Evolutionary conservation across 2,797 vertebrate species (phyloP).

Genomic region (Gadopsis bispinosus): DNA sequence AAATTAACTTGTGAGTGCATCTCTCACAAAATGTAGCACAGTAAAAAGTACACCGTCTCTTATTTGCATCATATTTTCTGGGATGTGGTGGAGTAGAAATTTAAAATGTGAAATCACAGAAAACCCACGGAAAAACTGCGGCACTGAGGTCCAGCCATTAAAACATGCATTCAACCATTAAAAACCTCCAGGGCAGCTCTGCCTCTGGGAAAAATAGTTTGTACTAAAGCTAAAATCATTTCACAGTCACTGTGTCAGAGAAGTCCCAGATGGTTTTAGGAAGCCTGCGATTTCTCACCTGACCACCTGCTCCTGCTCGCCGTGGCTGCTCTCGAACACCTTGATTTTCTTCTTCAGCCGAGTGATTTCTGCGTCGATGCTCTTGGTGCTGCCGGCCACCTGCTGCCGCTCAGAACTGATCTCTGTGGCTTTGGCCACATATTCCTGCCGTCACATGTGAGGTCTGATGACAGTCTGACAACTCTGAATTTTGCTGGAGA

Average conservation of each 20-base stretch:
- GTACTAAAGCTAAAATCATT: background rate
- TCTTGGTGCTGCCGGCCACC: conserved; percentile 64
- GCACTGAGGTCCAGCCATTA: background rate
- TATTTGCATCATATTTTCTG: background rate
- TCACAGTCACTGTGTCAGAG: background rate
- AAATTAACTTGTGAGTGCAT: no score
- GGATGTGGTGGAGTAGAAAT: background rate
- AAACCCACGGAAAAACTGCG: background rate
- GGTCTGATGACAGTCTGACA: background rate
- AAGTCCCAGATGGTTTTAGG: background rate
- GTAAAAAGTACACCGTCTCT: background rate
- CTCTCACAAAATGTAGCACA: background rate
- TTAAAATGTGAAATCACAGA: no score
- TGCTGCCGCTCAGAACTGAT: conserved; percentile 73
- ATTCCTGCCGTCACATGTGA: conserved; percentile 46
- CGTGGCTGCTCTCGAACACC: conserved; percentile 74
- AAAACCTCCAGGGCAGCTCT: background rate
- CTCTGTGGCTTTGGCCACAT: conserved; percentile 66
- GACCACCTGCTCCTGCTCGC: conserved; percentile 77
- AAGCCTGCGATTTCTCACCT: conserved; percentile 56
- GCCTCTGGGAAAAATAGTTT: background rate
- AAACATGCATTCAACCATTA: background rate
- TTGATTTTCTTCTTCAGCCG: conserved; percentile 72
- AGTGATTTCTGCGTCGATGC: conserved; percentile 77
- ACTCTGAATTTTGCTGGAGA: conserved; percentile 9